Evolutionary conservation across 2,888 invertebrate genomes (phyloP), one percentile per base, ranked within the genome.

Genomic region (Aphelenchoides bicaudatus): DNA sequence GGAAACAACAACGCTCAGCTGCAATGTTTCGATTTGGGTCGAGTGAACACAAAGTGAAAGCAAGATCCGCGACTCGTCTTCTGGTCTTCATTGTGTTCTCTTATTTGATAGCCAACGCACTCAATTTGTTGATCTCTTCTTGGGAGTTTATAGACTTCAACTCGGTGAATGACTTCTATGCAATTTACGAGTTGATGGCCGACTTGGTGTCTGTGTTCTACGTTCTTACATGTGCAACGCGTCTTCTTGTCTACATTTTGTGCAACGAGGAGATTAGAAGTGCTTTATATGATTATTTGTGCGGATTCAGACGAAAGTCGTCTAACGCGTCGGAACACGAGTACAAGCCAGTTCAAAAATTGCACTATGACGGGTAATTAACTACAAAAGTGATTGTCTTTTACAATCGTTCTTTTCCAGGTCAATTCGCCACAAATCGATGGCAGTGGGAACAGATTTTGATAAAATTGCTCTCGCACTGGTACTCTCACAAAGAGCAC

Each of bases 1-100:
- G 74, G 23, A 66, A 58, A 48, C 76, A 76, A 29, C 75, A 74
- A 43, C 43, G 74, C 23, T 69, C 72, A 5, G 75, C 75, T 1
- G 70, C 71, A 43, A 74, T 76, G 74, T 76, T 76, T 53, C 61
- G 74, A 10, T 76, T 75, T 46, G 64, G 34, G 61, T 52, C 69
- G 2, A 68, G 68, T 21, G 72, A 76, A 27, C 75, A 76, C 55
- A 76, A 76, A 56, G 73, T 73, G n/a, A 74, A 74, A 64, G 69
- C 76, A 13, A 72, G 76, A 5, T 74, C 74, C 8, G 76, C 76
- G 5, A 76, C 75, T 1, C 68, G 73, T 23, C 63, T 76, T 27
- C 66, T 76, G 56, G 71, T 76, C 4, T 63, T 75, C 43, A 65
- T 76, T 68, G 76, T 76, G n/a, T 76, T 66, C 57, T 72, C 73